phyloP scores from a whole-genome alignment of 2,888 invertebrate genomes.

The Habroteleia sp. region DNA sequence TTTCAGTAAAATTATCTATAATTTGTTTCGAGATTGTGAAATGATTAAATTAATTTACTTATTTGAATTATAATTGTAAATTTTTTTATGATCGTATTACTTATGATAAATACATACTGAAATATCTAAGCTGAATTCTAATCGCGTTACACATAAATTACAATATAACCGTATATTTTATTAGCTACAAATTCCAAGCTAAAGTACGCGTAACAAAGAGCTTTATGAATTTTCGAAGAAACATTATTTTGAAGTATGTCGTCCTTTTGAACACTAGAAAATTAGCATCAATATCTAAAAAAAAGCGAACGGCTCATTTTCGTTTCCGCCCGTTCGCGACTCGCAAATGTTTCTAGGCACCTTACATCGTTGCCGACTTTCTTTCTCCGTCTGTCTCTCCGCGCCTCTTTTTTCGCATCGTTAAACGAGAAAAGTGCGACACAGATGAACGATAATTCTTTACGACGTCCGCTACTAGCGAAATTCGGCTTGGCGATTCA shows the following conservation, averaged over 20 bases:
- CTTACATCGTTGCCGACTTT: constrained; percentile 19
- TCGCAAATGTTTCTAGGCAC: constrained; percentile 50
- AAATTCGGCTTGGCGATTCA: constrained; percentile 56
- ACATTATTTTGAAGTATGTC: constrained; percentile 34
- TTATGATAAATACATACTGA: too few relatives aligned
- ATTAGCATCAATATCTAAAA: constrained; percentile 47
- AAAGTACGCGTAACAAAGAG: constrained; percentile 17
- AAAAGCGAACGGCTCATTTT: constrained; percentile 56
- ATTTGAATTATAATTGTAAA: too few relatives aligned
- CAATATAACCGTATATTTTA: constrained; percentile 19
- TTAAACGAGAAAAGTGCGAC: constrained; percentile 62
- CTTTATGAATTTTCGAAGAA: constrained; percentile 35
- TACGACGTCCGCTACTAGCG: constrained; percentile 62
- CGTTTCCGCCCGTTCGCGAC: constrained; percentile 57
- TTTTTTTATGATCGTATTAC: too few relatives aligned
- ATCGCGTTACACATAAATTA: constrained; percentile 15
- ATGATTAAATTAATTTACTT: too few relatives aligned
- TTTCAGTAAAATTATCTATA: too few relatives aligned
- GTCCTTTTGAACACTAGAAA: constrained; percentile 35
- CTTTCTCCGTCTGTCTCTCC: constrained; percentile 43
- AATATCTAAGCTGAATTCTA: constrained; percentile 1
- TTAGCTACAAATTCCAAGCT: constrained; percentile 17
- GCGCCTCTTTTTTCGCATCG: constrained; percentile 64
- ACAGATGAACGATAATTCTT: constrained; percentile 64
- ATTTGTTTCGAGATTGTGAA: too few relatives aligned